phyloP scores from a whole-genome alignment of 2,113 vertebrate species.

The human (Homo sapiens) region DNA sequence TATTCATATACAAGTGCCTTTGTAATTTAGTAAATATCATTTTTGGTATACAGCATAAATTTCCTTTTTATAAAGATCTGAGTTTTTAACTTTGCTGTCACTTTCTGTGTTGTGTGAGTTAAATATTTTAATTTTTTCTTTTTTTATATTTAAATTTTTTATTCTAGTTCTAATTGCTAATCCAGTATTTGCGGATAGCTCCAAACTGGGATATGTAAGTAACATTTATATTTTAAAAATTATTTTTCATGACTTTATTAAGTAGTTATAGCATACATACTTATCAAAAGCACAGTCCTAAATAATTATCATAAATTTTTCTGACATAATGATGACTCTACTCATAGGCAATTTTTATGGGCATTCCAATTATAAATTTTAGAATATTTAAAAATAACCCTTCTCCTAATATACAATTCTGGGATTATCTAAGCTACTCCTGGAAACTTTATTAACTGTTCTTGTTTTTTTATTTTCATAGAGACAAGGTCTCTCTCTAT shows the following conservation, averaged over 20 bases:
- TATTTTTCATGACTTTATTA: background rate
- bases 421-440: background rate
- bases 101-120: background rate
- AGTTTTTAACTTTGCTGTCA: background rate
- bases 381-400: background rate
- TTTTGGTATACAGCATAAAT: background rate
- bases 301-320: background rate
- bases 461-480: too few relatives aligned
- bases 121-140: conserved; percentile 43
- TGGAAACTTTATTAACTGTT: background rate
- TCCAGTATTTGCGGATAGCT: conserved; percentile 88
- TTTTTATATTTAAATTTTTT: conserved; percentile 38
- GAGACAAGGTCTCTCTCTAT: too few relatives aligned
- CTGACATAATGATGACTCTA: background rate
- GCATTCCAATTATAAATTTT: background rate
- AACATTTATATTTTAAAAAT: conserved; percentile 18
- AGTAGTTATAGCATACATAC: background rate
- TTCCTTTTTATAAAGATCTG: background rate
- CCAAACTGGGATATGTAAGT: conserved; percentile 95
- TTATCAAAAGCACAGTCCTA: background rate
- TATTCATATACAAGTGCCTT: background rate
- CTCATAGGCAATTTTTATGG: background rate
- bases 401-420: background rate
- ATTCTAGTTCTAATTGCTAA: conserved; percentile 87
- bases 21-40: background rate